phyloP scores from a whole-genome alignment of 2,888 invertebrate species.

The Ceraclea dissimilis region DNA sequence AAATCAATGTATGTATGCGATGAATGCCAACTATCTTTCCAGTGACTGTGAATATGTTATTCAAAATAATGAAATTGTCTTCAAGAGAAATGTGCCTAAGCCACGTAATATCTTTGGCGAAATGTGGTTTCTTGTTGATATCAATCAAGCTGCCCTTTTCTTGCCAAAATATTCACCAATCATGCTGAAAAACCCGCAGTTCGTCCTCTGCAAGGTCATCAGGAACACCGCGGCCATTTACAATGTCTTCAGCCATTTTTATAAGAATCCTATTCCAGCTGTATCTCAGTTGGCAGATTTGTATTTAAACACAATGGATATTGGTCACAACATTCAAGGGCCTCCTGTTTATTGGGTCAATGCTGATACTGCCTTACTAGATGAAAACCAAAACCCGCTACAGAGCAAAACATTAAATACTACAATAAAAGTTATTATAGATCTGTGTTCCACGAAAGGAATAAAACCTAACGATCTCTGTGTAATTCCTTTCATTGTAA shows the following conservation, averaged over 20 bases:
- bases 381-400: background rate
- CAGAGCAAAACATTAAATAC: constrained; percentile 23
- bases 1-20: background rate
- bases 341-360: constrained; percentile 34
- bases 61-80: constrained; percentile 18
- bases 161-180: constrained; percentile 33
- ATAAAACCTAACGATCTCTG: constrained; percentile 34
- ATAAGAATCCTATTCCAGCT: constrained; percentile 30
- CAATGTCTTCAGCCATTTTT: constrained; percentile 33
- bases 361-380: constrained; percentile 17
- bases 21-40: constrained; percentile 18
- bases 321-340: constrained; percentile 31
- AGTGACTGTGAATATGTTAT: constrained; percentile 10
- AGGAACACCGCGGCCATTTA: constrained; percentile 33
- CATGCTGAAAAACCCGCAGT: constrained; percentile 31
- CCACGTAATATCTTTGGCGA: constrained; percentile 29
- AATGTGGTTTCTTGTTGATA: constrained; percentile 36
- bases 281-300: constrained; percentile 27
- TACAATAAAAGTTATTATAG: constrained; percentile 31
- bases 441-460: constrained; percentile 34
- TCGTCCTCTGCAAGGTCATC: constrained; percentile 33
- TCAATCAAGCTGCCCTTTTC: constrained; percentile 34
- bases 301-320: constrained; percentile 28
- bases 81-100: constrained; percentile 3
- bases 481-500: constrained; percentile 33